Base-by-base conservation (phyloP, 2,888 invertebrate genomes). In the Lymantria monacha region DNA sequence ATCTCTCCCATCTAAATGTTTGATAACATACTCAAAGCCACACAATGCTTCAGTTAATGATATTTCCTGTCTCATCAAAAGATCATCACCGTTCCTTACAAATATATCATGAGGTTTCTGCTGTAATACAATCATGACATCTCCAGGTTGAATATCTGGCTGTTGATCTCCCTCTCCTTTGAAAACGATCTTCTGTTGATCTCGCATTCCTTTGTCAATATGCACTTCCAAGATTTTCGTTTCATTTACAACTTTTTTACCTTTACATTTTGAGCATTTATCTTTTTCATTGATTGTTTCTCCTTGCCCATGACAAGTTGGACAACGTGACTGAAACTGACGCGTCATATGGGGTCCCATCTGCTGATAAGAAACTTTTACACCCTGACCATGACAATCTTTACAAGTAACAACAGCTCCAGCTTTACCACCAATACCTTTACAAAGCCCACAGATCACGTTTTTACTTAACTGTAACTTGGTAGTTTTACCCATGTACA, bases 91-190 rank as follows among this genome's bases (percentile, higher is more conserved):
- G 53, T 93, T 93, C 59, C 98, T 93, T 74, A 95, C 93, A 85
- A 97, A 98, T 41, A 92, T 74, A 7, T 95, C 93, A 87, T 98
- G 97, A 9, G 94, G 93, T 75, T 95, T 95, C 79, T 95, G 95
- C 74, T 96, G 95, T 53, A 98, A 85, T 41, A 98, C 93, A 72
- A 98, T 96, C 48, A 98, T 94, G 33, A 98, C 95, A 91, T 98
- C 97, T 9, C 98, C 98, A 12, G 97, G 94, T 70, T 96, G 96
- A 36, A 96, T 93, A 57, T 95, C 96, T 48, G 97, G 96, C 90
- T 96, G 93, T 74, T 98, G 98, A 82, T 98, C 97, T 33, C 98
- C 98, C 86, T 98, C 97, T 37, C 96, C 96, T 63, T 95, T 91
- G 79, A 98, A 97, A 68, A 93, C 93, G 58, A 98, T 95, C 82